Evolutionary conservation across 2,888 invertebrate species (phyloP), one percentile per base, ranked within the genome.

Genomic region (Digitonthophagus gazella): DNA sequence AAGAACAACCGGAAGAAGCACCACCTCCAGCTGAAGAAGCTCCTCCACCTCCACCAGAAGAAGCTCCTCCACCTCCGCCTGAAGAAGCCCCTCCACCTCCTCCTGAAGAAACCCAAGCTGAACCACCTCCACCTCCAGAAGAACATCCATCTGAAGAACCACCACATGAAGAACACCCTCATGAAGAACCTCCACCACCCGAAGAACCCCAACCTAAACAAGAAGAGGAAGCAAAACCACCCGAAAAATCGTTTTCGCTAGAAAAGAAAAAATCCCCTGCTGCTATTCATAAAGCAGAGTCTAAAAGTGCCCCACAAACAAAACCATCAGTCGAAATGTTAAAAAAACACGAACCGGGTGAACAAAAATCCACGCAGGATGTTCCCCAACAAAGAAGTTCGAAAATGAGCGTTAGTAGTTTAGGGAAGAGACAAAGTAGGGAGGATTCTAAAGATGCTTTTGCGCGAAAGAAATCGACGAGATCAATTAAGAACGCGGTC

Each of bases 401-500:
- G 11, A 44, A 44, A 5, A 44, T 44, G 28, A 44, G 28, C 28
- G 28, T 44, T 6, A 44, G 28, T 3, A 57, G 15, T 57, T 57
- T 57, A 6, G 20, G 61, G 6, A 61, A 61, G 18, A 16, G 61
- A 5, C 61, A 61, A 19, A 61, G 61, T 16, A 18, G 20, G 18
- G 61, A 61, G 2, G 61, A 61, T 16, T 61, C 61, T 4, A 61
- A 61, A 66, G 70, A 70, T 2, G n/a, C 58, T 15, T 70, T 70
- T 28, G 8, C 20, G 5, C 69, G 71, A 66, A 68, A 67, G 56
- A 72, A 73, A 64, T 68, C 69, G 15, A 58, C 70, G 4, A 71
- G 71, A 28, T 71, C 71, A 15, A 74, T 71, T 22, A 76, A 71
- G 69, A 64, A 63, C 11, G 75, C 74, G 4, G 67, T 76, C 19